Evolutionary conservation across 92 coral and sea anemone species (phyloP), one percentile per base, ranked within the genome.

Genomic region (Epizoanthus stellaris): DNA sequence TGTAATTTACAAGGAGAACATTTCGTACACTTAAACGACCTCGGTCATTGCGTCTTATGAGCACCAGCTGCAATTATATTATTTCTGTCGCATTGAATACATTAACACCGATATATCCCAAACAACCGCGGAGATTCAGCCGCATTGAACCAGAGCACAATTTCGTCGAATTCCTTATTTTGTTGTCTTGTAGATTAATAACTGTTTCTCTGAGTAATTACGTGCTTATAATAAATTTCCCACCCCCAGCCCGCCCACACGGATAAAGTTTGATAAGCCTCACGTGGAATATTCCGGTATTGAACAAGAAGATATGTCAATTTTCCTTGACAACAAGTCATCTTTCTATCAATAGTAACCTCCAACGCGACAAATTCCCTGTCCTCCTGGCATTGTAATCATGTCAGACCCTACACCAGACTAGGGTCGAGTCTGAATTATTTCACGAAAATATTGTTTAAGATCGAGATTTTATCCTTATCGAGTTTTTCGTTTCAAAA

Each of bases 201-300:
- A 81, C 87, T 89, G 92, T 92, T 88, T 92, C 45, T 90, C 82
- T 65, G 75, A 83, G 87, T 92, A 82, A 92, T 94, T 94, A 90
- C 73, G 80, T 53, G 47, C 75, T 86, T 87, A 92, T 91, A 85
- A 90, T 90, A 89, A 60, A 80, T 71, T 81, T 88, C 90, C 90
- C 94, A 88, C 92, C 95, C 87, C 65, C 52, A 70, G 42, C 66
- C 87, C 94, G 95, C 95, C 98, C 92, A 90, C 90, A 60, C 87
- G 80, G 73, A 77, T 82, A 86, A 91, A 62, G 81, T 75, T 82
- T 60, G 89, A 92, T 82, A 77, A 85, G 91, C 70, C 1, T 30
- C 95, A 92, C 95, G 93, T 92, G 95, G 49, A 63, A 52, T 52
- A 52, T 52, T 52, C 56, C 56, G 75, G 45, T 69, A 80, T 56